A percentile compares a stretch with the other conserved stretches of the same genome.
Evolutionary conservation across 2,797 vertebrate species (phyloP).

Genomic region (Aulostomus chinensis): DNA sequence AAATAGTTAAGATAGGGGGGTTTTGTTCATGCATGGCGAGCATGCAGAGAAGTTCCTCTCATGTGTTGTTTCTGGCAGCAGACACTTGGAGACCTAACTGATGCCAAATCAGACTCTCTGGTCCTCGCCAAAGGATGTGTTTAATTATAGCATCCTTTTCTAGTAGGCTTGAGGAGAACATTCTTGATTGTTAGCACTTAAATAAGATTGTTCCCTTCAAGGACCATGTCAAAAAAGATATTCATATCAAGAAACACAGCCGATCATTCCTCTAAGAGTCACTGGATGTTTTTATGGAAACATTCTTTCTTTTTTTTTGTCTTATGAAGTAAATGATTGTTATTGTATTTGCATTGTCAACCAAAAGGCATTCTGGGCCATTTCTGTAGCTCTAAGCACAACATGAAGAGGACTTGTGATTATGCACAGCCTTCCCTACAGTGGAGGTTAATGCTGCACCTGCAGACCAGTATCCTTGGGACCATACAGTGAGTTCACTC

Average conservation of each 20-base stretch:
- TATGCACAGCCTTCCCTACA: constrained; percentile 28
- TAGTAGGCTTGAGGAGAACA: constrained; percentile 10
- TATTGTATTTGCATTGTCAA: constrained; percentile 19
- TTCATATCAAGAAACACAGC: too few species aligned
- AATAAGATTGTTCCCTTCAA: too few species aligned
- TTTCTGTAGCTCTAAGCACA: constrained; percentile 50
- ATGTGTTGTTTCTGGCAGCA: constrained; percentile 25
- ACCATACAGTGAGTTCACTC: constrained; percentile 53
- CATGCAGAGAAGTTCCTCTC: constrained; percentile 20
- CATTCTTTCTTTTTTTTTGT: too few species aligned
- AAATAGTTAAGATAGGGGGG: constrained; percentile 4
- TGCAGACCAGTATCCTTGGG: constrained; percentile 35
- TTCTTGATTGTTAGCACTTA: constrained; percentile 1
- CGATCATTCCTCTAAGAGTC: too few species aligned
- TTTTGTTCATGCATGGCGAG: constrained; percentile 12
- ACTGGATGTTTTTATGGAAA: constrained; percentile 16
- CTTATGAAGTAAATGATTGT: constrained; percentile 29
- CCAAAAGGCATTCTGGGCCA: constrained; percentile 1
- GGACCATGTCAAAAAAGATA: too few species aligned
- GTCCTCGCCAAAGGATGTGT: constrained; percentile 22
- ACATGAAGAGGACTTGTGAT: constrained; percentile 20
- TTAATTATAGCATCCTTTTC: constrained; percentile 20
- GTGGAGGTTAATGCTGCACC: constrained; percentile 30
- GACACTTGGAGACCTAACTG: constrained; percentile 27
- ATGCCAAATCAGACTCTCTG: constrained; percentile 39